phyloP scores from a whole-genome alignment of 2,888 invertebrate genomes.

The Pristionchus maxplancki region DNA sequence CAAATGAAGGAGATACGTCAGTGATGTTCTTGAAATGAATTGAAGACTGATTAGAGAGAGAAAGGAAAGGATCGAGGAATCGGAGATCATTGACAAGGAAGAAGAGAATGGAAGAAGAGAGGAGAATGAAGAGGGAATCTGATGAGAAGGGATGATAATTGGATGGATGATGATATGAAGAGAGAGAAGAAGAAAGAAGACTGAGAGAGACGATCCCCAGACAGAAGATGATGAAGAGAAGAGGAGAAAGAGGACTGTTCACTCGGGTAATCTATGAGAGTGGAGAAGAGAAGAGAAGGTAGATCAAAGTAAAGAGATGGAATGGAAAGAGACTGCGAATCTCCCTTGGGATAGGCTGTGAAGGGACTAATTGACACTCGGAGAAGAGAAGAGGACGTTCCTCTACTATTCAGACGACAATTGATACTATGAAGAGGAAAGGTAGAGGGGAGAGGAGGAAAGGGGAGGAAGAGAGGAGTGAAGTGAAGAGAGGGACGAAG shows the following conservation, averaged over 20 bases:
- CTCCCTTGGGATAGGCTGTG: not conserved
- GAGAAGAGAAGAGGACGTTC: not conserved
- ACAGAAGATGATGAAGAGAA: not conserved
- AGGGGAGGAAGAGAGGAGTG: not conserved
- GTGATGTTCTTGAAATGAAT: not conserved
- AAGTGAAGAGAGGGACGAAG: not conserved
- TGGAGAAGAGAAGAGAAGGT: conserved; percentile 24
- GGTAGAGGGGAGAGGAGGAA: not conserved
- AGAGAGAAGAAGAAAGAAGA: not conserved
- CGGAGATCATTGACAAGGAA: not conserved
- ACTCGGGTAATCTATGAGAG: not conserved
- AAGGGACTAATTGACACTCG: conserved; percentile 3
- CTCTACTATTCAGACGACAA: not conserved
- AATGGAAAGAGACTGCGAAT: not conserved
- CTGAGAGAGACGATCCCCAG: not conserved
- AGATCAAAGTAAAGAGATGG: not conserved
- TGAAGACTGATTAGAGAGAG: not conserved
- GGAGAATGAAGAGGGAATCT: not conserved
- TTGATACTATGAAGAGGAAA: conserved; percentile 12
- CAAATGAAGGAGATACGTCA: not conserved
- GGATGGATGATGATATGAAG: not conserved
- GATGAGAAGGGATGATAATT: conserved; percentile 16
- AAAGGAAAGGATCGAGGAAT: not conserved
- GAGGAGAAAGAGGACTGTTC: not conserved
- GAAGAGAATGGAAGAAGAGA: not conserved